Evolutionary conservation across 2,113 vertebrate genomes (phyloP).

Genomic region (Hymenochirus boettgeri): DNA sequence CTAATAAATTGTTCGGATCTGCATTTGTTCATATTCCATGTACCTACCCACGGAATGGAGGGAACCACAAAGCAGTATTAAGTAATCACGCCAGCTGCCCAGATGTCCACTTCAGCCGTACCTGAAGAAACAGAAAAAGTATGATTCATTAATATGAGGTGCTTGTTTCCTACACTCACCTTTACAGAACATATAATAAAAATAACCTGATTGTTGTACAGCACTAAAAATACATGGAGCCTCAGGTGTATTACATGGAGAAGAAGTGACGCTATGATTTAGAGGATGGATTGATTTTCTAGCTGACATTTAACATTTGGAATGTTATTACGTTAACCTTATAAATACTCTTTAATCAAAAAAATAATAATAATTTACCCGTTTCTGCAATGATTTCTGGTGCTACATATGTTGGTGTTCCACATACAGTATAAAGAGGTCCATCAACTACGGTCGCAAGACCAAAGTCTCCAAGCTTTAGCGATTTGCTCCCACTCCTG

Average conservation of each 20-base stretch:
- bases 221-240: too few species aligned
- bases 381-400: slow-evolving; percentile 94
- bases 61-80: slow-evolving; percentile 96
- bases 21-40: neutral
- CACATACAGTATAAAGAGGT: slow-evolving; percentile 88
- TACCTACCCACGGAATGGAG: slow-evolving; percentile 90
- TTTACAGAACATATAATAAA: too few species aligned
- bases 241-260: too few species aligned
- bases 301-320: too few species aligned
- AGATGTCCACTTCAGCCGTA: slow-evolving; percentile 96
- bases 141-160: neutral
- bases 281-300: too few species aligned
- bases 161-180: too few species aligned
- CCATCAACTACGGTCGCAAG: slow-evolving; percentile 91
- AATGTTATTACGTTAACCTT: too few species aligned
- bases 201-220: too few species aligned
- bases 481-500: slow-evolving; percentile 89
- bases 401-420: slow-evolving; percentile 95
- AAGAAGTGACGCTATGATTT: too few species aligned
- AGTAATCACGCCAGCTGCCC: slow-evolving; percentile 94
- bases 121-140: slow-evolving; percentile 56
- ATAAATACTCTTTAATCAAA: too few species aligned
- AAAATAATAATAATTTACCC: slow-evolving; percentile 71
- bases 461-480: slow-evolving; percentile 95
- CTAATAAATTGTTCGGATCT: too few species aligned